Conservation (phyloP, 2,797 vertebrate genomes). For the Perodicticus potto region DNA sequence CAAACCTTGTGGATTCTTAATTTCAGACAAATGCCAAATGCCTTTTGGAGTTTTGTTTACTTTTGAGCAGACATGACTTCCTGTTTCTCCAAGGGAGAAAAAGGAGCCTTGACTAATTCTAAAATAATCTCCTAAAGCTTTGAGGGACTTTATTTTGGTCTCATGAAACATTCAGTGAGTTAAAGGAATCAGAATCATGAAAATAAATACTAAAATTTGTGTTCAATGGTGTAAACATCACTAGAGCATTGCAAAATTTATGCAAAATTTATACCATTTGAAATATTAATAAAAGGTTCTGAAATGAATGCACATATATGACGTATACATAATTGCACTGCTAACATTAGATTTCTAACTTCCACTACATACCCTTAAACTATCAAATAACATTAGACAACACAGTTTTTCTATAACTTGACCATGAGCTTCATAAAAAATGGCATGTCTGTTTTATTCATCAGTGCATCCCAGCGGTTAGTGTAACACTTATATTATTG, state of each 20-base stretch:
- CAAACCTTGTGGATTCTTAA: slow-evolving; percentile 45
- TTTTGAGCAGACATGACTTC: slow-evolving; percentile 43
- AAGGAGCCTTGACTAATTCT: neutral
- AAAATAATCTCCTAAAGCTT: slow-evolving; percentile 56
- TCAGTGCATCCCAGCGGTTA: neutral
- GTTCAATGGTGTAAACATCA: neutral
- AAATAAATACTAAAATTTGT: slow-evolving; percentile 53
- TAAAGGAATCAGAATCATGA: slow-evolving; percentile 20
- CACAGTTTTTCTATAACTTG: neutral
- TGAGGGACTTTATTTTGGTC: neutral
- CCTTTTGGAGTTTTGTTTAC: slow-evolving; percentile 53
- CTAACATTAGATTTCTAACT: slow-evolving; percentile 18
- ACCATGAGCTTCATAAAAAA: neutral
- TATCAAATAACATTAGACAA: neutral
- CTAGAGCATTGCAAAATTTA: neutral
- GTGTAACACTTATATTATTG: neutral
- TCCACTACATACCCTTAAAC: neutral
- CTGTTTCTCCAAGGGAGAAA: slow-evolving; percentile 26
- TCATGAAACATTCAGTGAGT: slow-evolving; percentile 47
- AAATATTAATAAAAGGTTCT: neutral
- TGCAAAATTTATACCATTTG: slow-evolving; percentile 29
- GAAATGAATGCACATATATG: neutral
- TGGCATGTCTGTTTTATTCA: neutral
- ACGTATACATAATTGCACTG: neutral
- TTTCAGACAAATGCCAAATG: slow-evolving; percentile 65